These are phyloP conservation scores for Merluccius polli DNA, from an alignment of 2,797 vertebrate genomes.

Conservation along the genomic window DNA sequence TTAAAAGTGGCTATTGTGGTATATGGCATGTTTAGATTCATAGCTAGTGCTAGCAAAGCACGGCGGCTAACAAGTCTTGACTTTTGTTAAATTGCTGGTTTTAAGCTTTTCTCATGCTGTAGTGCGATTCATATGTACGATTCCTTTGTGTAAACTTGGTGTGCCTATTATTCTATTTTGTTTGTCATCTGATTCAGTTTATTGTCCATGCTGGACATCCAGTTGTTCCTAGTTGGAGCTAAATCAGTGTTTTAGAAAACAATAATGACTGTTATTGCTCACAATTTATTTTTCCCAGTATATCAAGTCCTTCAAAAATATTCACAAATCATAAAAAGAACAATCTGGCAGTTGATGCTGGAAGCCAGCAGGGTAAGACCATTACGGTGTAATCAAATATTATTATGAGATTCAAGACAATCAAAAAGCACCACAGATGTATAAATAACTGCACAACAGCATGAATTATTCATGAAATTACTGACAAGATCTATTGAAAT, in stretches of 20 bases:
- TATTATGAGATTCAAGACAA: conserved; percentile 28
- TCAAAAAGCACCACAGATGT: conserved; percentile 22
- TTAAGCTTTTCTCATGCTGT: conserved; percentile 20
- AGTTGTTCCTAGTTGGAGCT: conserved; percentile 30
- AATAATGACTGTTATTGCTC: conserved; percentile 31
- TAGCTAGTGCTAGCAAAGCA: conserved; percentile 66
- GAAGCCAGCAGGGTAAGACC: conserved; percentile 13
- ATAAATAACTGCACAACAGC: conserved; percentile 26
- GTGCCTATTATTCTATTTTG: conserved; percentile 10
- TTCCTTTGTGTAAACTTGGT: conserved; percentile 5
- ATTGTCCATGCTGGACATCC: conserved; percentile 20
- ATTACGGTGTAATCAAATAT: conserved; percentile 39
- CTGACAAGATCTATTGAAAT: conserved; percentile 10
- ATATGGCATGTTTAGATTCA: conserved; percentile 67
- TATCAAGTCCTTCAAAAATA: conserved; percentile 39
- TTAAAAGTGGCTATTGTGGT: conserved; percentile 59
- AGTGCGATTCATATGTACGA: conserved; percentile 19
- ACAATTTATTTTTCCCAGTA: conserved; percentile 50
- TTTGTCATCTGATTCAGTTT: conserved; percentile 29
- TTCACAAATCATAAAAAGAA: conserved; percentile 31
- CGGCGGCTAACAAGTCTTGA: conserved; percentile 64
- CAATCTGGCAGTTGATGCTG: conserved; percentile 28
- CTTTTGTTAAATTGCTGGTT: conserved; percentile 70
- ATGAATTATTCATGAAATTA: conserved; percentile 32
- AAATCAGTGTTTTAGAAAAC: conserved; percentile 23